These are phyloP conservation scores for Ictalurus punctatus DNA, from an alignment of 2,113 vertebrate genomes.

Conservation along the genomic window DNA sequence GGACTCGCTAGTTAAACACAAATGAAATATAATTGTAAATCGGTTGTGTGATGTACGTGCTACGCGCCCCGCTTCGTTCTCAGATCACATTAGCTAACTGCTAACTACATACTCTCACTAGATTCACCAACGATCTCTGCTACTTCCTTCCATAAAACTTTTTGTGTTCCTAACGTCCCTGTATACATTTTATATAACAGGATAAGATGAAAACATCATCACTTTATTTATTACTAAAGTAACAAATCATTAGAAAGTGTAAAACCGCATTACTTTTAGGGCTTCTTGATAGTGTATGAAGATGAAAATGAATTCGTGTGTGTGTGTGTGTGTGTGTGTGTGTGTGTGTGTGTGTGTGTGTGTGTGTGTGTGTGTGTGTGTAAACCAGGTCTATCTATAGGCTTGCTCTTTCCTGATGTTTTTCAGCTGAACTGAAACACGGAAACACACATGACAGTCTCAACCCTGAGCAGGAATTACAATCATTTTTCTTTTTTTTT, in stretches of 20 bases:
- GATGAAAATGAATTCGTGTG: background rate
- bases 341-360: conserved; percentile 4
- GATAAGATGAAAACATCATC: background rate
- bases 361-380: background rate
- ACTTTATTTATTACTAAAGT: background rate
- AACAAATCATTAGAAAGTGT: background rate
- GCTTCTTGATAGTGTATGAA: background rate
- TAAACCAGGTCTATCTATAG: background rate
- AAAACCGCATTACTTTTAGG: background rate
- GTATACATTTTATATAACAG: background rate
- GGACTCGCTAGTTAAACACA: background rate
- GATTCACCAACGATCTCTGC: background rate
- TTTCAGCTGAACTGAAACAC: background rate
- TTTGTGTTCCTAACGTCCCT: background rate
- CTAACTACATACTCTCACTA: background rate
- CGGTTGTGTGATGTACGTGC: background rate
- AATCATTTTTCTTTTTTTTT: background rate
- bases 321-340: background rate
- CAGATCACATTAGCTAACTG: background rate
- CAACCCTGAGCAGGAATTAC: background rate
- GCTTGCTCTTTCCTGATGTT: background rate
- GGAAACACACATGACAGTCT: background rate
- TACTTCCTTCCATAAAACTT: background rate
- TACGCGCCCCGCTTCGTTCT: background rate
- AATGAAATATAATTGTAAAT: background rate